Percentiles rank a stretch among this genome's conserved stretches.
Evolutionary conservation across 2,113 vertebrate species (phyloP).

Genomic region (Corynorhinus townsendii): DNA sequence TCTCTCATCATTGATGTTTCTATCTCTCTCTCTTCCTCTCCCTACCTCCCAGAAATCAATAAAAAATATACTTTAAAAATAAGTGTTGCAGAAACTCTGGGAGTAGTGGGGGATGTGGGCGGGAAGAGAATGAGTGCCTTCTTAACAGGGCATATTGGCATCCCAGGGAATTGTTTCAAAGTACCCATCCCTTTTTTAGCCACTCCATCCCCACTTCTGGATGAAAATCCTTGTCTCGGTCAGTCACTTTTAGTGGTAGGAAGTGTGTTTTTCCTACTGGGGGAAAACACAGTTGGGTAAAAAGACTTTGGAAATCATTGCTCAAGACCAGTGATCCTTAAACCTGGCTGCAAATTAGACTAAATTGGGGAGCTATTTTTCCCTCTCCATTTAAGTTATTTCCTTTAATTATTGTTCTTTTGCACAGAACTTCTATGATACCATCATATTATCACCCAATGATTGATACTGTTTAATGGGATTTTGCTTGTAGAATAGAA

Average conservation of each 20-base stretch:
- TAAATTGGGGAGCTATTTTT: not conserved
- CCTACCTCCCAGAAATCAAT: no score
- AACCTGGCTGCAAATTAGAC: not conserved
- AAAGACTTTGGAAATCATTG: not conserved
- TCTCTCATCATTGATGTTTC: no score
- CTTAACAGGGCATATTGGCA: not conserved
- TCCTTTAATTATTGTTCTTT: not conserved
- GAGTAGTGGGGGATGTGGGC: no score
- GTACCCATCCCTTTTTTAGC: not conserved
- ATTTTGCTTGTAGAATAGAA: conserved; percentile 15
- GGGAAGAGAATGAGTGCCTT: not conserved
- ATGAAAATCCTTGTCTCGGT: not conserved
- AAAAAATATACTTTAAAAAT: no score
- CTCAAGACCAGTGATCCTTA: not conserved
- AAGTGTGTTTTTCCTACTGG: not conserved
- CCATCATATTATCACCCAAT: not conserved
- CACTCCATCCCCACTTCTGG: not conserved
- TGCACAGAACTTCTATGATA: not conserved
- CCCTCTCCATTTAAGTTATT: not conserved
- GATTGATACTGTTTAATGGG: not conserved
- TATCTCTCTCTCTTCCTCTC: no score
- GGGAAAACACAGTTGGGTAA: not conserved
- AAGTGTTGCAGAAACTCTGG: not conserved
- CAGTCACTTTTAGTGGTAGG: not conserved
- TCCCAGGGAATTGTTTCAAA: not conserved